Percentiles rank a stretch among this genome's conserved stretches.
phyloP scores from a whole-genome alignment of 2,797 vertebrate genomes.

The Furcifer pardalis region DNA sequence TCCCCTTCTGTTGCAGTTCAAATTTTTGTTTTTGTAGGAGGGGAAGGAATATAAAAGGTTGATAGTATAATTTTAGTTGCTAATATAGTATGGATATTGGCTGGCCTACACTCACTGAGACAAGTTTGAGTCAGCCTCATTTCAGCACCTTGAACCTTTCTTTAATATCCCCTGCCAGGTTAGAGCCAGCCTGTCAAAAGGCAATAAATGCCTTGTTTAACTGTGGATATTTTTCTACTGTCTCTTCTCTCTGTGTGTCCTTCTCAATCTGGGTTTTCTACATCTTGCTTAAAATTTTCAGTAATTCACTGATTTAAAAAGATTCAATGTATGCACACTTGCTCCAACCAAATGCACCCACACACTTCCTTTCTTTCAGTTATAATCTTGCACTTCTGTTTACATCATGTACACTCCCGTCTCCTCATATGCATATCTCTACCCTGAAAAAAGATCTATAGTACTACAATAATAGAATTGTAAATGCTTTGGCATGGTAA shows the following conservation, averaged over 20 bases:
- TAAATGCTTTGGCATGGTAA: background rate
- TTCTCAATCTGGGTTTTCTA: background rate
- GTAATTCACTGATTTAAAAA: background rate
- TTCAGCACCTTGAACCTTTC: background rate
- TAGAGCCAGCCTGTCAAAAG: background rate
- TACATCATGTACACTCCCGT: background rate
- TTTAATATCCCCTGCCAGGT: background rate
- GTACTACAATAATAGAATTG: background rate
- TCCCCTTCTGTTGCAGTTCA: background rate
- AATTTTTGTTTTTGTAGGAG: background rate
- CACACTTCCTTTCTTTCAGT: background rate
- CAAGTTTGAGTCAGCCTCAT: background rate
- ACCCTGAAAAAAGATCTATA: no score
- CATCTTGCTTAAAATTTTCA: background rate
- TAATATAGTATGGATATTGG: background rate
- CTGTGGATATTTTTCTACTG: background rate
- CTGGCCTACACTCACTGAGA: background rate
- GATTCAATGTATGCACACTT: constrained; percentile 4
- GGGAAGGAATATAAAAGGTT: background rate
- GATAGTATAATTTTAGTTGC: background rate
- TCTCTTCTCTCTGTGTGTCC: background rate
- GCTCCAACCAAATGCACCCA: constrained; percentile 7
- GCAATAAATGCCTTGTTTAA: background rate
- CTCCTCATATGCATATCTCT: no score
- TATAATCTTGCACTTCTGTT: background rate